phyloP scores from a whole-genome alignment of 2,113 vertebrate species.

The Pseudorhombus dupliciocellatus region DNA sequence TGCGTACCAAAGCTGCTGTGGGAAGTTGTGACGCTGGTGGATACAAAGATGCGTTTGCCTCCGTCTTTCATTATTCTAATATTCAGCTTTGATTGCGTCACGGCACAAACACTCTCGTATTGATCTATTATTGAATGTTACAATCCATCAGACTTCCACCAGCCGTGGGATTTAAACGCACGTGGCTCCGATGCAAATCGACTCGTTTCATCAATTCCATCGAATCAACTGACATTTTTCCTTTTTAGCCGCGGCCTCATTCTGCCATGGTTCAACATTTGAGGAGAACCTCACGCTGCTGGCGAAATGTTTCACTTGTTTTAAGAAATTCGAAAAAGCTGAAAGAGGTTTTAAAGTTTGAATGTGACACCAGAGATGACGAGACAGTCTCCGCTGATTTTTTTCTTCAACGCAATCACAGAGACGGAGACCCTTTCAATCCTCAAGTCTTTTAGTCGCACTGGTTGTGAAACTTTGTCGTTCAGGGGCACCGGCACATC shows the following conservation, averaged over 20 bases:
- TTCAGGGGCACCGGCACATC: background rate
- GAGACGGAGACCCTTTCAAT: background rate
- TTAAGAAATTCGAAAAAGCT: background rate
- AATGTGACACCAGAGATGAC: background rate
- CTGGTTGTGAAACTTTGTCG: background rate
- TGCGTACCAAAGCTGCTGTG: slow-evolving; percentile 26
- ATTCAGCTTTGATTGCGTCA: slow-evolving; percentile 18
- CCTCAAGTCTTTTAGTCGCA: background rate
- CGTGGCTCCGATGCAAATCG: slow-evolving; percentile 29
- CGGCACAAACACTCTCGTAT: slow-evolving; percentile 5
- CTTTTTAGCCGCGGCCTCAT: slow-evolving; percentile 28
- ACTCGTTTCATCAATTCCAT: slow-evolving; percentile 28
- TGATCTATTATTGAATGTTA: slow-evolving; percentile 59
- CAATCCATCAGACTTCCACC: slow-evolving; percentile 21
- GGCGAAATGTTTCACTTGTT: slow-evolving; percentile 36
- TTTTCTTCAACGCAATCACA: background rate
- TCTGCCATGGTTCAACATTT: slow-evolving; percentile 46
- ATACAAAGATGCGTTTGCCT: background rate
- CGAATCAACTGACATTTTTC: slow-evolving; percentile 30
- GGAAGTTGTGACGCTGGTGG: slow-evolving; percentile 9
- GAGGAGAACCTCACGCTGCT: slow-evolving; percentile 13
- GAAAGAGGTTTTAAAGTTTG: slow-evolving; percentile 2
- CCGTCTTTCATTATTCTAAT: slow-evolving; percentile 5
- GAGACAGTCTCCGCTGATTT: slow-evolving; percentile 1
- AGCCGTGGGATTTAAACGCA: slow-evolving; percentile 8